Conservation (phyloP, 2,888 invertebrate species). For the Melinaea menophilus region DNA sequence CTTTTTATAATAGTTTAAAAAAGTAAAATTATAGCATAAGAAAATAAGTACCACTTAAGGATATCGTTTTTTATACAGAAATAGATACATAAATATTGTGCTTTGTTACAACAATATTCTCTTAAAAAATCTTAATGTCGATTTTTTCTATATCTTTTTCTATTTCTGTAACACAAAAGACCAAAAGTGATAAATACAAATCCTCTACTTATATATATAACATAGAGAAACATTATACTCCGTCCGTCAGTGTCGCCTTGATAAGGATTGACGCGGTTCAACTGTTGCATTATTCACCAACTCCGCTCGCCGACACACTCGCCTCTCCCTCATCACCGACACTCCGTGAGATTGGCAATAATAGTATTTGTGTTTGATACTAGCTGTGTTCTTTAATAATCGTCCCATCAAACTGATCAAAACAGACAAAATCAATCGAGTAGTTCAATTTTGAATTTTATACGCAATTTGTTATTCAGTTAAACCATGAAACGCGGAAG, state of each 20-base stretch:
- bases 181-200: conserved; percentile 1
- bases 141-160: neutral
- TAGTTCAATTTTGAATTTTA: neutral
- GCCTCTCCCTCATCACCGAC: conserved; percentile 25
- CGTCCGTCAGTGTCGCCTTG: conserved; percentile 13
- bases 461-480: neutral
- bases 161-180: neutral
- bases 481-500: neutral
- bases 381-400: conserved; percentile 15
- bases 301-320: conserved; percentile 23
- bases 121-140: too few species aligned
- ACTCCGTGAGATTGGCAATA: conserved; percentile 27
- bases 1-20: too few species aligned
- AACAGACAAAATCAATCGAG: too few species aligned
- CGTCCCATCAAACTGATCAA: conserved; percentile 15
- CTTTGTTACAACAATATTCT: too few species aligned
- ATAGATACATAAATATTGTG: too few species aligned
- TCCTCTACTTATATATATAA: neutral
- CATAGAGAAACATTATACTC: conserved; percentile 5
- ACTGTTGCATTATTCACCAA: conserved; percentile 32
- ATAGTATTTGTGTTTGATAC: conserved; percentile 15
- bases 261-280: conserved; percentile 29
- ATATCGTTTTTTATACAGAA: too few species aligned
- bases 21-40: too few species aligned
- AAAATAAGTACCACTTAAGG: too few species aligned